A percentile compares a stretch with the other conserved stretches of the same genome.
phyloP scores from a whole-genome alignment of 2,113 vertebrate species.

The Marmota flaviventris region DNA sequence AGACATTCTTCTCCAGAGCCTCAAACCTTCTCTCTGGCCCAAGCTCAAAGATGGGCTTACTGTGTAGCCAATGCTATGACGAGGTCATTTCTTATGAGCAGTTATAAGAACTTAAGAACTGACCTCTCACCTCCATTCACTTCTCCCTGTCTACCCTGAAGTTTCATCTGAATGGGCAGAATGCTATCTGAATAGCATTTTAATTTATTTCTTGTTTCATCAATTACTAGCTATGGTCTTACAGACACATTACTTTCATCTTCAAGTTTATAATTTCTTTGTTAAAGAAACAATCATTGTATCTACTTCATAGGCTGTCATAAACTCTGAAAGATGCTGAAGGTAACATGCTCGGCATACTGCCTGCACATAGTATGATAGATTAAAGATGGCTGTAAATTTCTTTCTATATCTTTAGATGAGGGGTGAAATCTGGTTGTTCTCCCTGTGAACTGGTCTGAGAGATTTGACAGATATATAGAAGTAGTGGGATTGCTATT shows the following conservation, averaged over 20 bases:
- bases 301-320: background rate
- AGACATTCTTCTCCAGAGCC: conserved; percentile 21
- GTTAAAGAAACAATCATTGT: conserved; percentile 32
- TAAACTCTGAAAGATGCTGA: background rate
- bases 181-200: background rate
- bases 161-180: background rate
- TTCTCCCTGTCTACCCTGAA: background rate
- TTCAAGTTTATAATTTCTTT: conserved; percentile 39
- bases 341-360: background rate
- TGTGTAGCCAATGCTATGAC: background rate
- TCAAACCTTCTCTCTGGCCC: background rate
- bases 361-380: background rate
- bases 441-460: background rate
- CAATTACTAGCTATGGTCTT: background rate
- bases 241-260: background rate
- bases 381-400: background rate
- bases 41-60: conserved; percentile 23
- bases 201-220: background rate
- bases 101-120: background rate
- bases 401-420: background rate
- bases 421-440: background rate
- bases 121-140: background rate
- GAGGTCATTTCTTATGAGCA: background rate
- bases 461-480: background rate
- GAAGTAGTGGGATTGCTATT: background rate